Percentiles rank a stretch among this genome's conserved stretches.
Evolutionary conservation across 2,113 vertebrate genomes (phyloP).

Genomic region (Emydocephalus ijimae): DNA sequence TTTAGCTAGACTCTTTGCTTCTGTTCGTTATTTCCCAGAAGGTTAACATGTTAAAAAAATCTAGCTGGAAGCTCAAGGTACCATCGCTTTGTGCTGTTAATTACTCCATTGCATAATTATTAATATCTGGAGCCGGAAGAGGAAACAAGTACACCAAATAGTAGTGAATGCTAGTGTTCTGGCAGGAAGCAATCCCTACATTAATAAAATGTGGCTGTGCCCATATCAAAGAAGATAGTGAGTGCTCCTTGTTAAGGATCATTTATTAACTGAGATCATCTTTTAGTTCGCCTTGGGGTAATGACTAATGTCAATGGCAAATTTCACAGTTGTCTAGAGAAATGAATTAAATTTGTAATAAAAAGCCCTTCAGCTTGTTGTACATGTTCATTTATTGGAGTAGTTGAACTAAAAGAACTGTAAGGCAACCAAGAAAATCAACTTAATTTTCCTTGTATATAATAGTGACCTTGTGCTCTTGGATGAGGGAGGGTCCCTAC

Average conservation of each 20-base stretch:
- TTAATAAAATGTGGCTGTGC: conserved; percentile 89
- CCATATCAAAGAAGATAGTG: conserved; percentile 83
- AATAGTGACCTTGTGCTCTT: conserved; percentile 93
- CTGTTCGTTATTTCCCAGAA: conserved; percentile 85
- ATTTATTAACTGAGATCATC: conserved; percentile 99
- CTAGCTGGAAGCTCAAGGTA: conserved; percentile 79
- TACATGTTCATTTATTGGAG: conserved; percentile 91
- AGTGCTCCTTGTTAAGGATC: conserved; percentile 94
- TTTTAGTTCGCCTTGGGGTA: conserved; percentile 95
- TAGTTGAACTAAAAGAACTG: conserved; percentile 90
- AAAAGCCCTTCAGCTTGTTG: conserved; percentile 95
- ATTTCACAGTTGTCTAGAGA: conserved; percentile 99
- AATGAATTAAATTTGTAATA: conserved; percentile 98
- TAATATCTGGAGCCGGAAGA: conserved; percentile 86
- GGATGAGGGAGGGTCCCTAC: conserved; percentile 65
- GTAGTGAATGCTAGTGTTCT: conserved; percentile 76
- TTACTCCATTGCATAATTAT: conserved; percentile 91
- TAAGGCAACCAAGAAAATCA: conserved; percentile 83
- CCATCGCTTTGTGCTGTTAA: conserved; percentile 84
- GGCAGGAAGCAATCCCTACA: conserved; percentile 79
- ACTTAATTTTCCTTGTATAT: conserved; percentile 85
- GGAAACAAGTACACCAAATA: conserved; percentile 82
- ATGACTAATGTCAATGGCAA: conserved; percentile 98
- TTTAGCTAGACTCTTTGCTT: conserved; percentile 80
- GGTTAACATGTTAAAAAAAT: conserved; percentile 78